A percentile compares a stretch with the other conserved stretches of the same genome.
Conservation (phyloP, 2,797 vertebrate genomes). For the Molossus molossus region DNA sequence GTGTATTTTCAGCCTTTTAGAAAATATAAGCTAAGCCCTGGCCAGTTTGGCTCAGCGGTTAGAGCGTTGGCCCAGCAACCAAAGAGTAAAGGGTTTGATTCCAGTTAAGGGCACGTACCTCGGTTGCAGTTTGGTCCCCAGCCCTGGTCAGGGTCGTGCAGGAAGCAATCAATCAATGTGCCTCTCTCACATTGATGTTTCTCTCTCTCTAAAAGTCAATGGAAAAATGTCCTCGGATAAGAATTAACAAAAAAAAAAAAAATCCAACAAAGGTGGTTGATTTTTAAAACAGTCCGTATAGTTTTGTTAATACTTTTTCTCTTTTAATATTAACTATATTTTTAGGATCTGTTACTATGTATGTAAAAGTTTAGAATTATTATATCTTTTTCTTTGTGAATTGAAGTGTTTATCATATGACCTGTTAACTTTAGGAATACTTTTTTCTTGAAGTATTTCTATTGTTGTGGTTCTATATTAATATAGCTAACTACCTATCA, state of each 20-base stretch:
- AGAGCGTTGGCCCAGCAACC: no score
- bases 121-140: no score
- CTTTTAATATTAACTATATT: constrained; percentile 4
- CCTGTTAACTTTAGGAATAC: constrained; percentile 8
- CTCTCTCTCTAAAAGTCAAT: no score
- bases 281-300: background rate
- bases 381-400: background rate
- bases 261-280: background rate
- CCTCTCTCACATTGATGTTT: no score
- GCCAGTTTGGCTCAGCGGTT: no score
- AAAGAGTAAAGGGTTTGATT: no score
- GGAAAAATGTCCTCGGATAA: no score
- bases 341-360: background rate
- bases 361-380: background rate
- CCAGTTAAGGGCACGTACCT: no score
- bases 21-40: background rate
- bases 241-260: background rate
- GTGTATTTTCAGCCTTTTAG: background rate
- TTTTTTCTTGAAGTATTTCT: constrained; percentile 36
- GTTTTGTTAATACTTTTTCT: background rate
- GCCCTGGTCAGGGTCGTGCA: no score
- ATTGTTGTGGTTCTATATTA: background rate
- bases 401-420: background rate
- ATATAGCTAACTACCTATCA: background rate
- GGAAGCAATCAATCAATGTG: no score